Evolutionary conservation across 2,888 invertebrate species (phyloP).

Genomic region (Cephus sareptanus): DNA sequence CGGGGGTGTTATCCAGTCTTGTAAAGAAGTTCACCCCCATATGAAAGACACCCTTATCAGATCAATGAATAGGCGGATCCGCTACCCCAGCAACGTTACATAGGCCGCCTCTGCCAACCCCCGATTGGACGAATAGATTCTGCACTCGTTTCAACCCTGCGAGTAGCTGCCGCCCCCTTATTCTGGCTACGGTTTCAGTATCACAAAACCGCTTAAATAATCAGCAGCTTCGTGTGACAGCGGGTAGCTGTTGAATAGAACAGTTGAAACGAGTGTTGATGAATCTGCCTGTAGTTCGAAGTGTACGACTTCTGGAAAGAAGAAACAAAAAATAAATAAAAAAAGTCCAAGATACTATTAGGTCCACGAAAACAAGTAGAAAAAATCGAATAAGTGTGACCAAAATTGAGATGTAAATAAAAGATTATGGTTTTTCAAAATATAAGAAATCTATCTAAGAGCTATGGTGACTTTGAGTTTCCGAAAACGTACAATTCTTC

Average conservation of each 20-base stretch:
- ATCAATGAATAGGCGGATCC: constrained; percentile 61
- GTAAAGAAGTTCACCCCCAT: background rate
- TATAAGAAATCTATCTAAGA: background rate
- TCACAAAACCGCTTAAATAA: constrained; percentile 39
- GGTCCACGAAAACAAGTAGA: background rate
- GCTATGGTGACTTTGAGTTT: background rate
- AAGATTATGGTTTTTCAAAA: background rate
- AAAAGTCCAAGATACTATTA: background rate
- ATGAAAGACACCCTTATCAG: constrained; percentile 42
- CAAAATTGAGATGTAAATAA: background rate
- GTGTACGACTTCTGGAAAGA: background rate
- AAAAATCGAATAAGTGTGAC: background rate
- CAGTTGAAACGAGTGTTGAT: background rate
- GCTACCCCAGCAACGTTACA: constrained; percentile 47
- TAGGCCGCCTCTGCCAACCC: constrained; percentile 43
- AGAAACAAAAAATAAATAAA: background rate
- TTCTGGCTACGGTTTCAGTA: constrained; percentile 39
- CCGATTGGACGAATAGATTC: constrained; percentile 49
- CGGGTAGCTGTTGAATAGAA: background rate
- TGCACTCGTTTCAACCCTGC: constrained; percentile 34
- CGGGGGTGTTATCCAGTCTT: background rate
- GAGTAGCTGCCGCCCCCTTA: constrained; percentile 41
- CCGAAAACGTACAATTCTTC: background rate
- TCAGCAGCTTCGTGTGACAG: constrained; percentile 10
- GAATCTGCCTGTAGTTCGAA: background rate